A percentile compares a stretch with the other conserved stretches of the same genome.
These are phyloP conservation scores for Camponotus floridanus DNA, from an alignment of 1,140 invertebrate species.

Conservation along the genomic window DNA sequence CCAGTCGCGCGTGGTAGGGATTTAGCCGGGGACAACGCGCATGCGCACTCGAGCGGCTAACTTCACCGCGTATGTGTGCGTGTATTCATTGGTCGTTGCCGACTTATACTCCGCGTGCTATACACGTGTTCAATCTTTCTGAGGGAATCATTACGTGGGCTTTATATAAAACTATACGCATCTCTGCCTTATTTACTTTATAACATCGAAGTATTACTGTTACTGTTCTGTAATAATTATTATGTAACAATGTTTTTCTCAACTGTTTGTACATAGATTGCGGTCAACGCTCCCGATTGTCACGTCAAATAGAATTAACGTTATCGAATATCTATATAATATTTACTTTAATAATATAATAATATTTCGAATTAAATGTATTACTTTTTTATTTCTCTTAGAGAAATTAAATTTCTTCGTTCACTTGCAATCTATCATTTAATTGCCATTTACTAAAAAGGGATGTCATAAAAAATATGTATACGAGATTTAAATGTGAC, in stretches of 20 bases:
- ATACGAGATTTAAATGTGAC: too few relatives aligned
- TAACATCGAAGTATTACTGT: too few relatives aligned
- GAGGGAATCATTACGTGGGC: not conserved
- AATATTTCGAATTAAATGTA: not conserved
- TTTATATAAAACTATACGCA: not conserved
- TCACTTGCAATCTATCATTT: too few relatives aligned
- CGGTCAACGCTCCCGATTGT: not conserved
- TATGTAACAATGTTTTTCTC: not conserved
- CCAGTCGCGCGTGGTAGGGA: conserved; percentile 78
- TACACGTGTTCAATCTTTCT: conserved; percentile 11
- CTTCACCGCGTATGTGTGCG: conserved; percentile 74
- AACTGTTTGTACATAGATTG: not conserved
- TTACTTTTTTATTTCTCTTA: not conserved
- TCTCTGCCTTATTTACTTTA: too few relatives aligned
- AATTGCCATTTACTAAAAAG: too few relatives aligned
- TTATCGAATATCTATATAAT: not conserved
- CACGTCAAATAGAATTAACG: not conserved
- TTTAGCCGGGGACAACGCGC: conserved; percentile 81
- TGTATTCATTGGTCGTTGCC: conserved; percentile 68
- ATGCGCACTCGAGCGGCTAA: conserved; percentile 77
- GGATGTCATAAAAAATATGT: too few relatives aligned
- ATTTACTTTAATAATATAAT: not conserved
- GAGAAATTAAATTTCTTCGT: not conserved
- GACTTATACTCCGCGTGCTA: conserved; percentile 3
- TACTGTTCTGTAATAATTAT: not conserved